Evolutionary conservation across 2,888 invertebrate genomes (phyloP).

Genomic region (Heliconius hortense): DNA sequence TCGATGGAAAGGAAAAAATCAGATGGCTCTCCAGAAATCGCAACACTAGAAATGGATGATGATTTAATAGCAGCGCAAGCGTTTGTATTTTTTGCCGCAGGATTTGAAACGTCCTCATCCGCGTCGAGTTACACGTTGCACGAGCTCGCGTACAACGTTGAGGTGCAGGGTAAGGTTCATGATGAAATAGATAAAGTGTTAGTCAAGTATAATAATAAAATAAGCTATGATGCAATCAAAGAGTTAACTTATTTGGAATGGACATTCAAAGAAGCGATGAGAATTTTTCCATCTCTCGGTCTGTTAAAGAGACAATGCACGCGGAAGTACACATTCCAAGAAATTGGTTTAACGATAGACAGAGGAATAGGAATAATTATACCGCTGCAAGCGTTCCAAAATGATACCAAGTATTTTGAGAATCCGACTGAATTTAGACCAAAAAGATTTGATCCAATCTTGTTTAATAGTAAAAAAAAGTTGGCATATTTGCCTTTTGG

Average conservation of each 20-base stretch:
- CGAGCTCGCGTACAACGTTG: conserved; percentile 60
- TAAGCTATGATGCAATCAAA: conserved; percentile 61
- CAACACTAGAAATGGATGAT: conserved; percentile 42
- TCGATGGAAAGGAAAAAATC: conserved; percentile 44
- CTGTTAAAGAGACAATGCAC: conserved; percentile 55
- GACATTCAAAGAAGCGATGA: conserved; percentile 62
- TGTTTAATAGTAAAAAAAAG: conserved; percentile 50
- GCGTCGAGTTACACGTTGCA: conserved; percentile 66
- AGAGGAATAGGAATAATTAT: conserved; percentile 53
- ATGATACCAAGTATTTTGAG: conserved; percentile 59
- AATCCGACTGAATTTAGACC: conserved; percentile 58
- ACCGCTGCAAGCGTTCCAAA: conserved; percentile 56
- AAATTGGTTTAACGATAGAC: conserved; percentile 55
- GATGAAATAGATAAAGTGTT: conserved; percentile 58
- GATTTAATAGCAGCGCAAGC: conserved; percentile 44
- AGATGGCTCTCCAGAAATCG: conserved; percentile 42
- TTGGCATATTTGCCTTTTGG: conserved; percentile 65
- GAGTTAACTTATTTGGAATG: conserved; percentile 66
- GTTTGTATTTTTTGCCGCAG: conserved; percentile 70
- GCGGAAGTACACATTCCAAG: conserved; percentile 56
- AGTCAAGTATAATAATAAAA: conserved; percentile 50
- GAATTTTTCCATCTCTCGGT: conserved; percentile 65
- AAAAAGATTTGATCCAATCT: conserved; percentile 57
- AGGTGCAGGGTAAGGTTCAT: conserved; percentile 57
- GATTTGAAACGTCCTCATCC: conserved; percentile 75